Evolutionary conservation across 53 echinoderm and acorn worm species (phyloP).

Genomic region (Glandiceps talaboti): DNA sequence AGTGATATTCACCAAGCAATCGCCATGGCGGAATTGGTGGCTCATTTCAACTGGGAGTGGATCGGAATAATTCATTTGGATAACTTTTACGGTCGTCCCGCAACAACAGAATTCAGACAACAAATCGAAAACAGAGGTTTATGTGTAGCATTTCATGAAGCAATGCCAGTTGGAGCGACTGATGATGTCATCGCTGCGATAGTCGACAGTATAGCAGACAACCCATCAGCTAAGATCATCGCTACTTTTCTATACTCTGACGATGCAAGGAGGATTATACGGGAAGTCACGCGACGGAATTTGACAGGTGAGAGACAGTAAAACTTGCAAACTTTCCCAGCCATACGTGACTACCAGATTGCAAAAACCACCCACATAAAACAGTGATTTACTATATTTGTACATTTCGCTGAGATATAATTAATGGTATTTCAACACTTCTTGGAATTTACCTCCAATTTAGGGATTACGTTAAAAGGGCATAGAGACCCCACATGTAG

Average conservation of each 20-base stretch:
- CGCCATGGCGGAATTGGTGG: conserved; percentile 53
- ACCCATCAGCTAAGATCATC: background rate
- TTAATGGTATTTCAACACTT: too few relatives aligned
- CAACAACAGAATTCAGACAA: conserved; percentile 36
- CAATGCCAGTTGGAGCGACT: background rate
- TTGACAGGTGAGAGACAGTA: background rate
- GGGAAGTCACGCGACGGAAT: background rate
- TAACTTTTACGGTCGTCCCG: conserved; percentile 68
- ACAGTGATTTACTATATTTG: too few relatives aligned
- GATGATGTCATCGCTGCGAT: background rate
- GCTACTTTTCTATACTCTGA: background rate
- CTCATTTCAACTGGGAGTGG: conserved; percentile 61
- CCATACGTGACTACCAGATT: too few relatives aligned
- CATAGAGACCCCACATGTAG: too few relatives aligned
- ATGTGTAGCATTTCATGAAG: conserved; percentile 36
- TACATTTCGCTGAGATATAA: too few relatives aligned
- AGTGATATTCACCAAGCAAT: conserved; percentile 62
- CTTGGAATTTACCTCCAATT: too few relatives aligned
- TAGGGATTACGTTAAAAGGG: too few relatives aligned
- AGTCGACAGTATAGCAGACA: background rate
- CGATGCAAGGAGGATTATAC: background rate
- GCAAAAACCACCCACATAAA: too few relatives aligned
- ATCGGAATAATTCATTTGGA: conserved; percentile 52
- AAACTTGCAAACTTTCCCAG: background rate
- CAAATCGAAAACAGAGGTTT: conserved; percentile 39